Conservation (phyloP, 2,888 invertebrate species). For the Trisateles emortualis region DNA sequence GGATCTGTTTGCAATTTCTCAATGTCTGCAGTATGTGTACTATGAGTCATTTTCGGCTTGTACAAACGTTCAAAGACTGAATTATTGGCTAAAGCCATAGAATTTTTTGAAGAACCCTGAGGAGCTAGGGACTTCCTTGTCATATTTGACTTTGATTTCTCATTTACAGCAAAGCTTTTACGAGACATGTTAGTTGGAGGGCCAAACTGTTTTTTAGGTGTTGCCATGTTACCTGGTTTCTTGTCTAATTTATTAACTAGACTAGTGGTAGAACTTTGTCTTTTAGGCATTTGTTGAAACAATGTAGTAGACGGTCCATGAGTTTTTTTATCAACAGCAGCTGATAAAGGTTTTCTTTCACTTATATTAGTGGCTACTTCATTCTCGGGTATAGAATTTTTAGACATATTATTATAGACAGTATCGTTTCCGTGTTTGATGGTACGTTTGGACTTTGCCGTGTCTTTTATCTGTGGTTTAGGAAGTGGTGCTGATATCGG, state of each 20-base stretch:
- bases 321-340: background rate
- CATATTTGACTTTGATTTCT: slow-evolving; percentile 35
- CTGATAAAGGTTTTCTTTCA: background rate
- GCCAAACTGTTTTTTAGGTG: slow-evolving; percentile 15
- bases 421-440: slow-evolving; percentile 17
- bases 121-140: slow-evolving; percentile 56
- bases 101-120: slow-evolving; percentile 24
- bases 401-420: slow-evolving; percentile 34
- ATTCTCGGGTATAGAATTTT: slow-evolving; percentile 11
- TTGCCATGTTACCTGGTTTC: slow-evolving; percentile 11
- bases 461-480: too few relatives aligned
- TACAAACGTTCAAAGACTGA: slow-evolving; percentile 78
- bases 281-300: slow-evolving; percentile 4
- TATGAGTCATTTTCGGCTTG: slow-evolving; percentile 64
- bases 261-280: background rate
- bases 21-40: slow-evolving; percentile 44
- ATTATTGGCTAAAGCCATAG: slow-evolving; percentile 39
- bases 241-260: slow-evolving; percentile 3
- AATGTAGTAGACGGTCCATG: background rate
- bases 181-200: slow-evolving; percentile 23
- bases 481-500: slow-evolving; percentile 45
- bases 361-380: slow-evolving; percentile 19
- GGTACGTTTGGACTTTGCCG: too few relatives aligned
- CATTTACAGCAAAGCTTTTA: slow-evolving; percentile 48
- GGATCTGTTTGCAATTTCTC: slow-evolving; percentile 64